These are phyloP conservation scores for Anoplius nigerrimus DNA, from an alignment of 2,888 invertebrate genomes.

Conservation along the genomic window DNA sequence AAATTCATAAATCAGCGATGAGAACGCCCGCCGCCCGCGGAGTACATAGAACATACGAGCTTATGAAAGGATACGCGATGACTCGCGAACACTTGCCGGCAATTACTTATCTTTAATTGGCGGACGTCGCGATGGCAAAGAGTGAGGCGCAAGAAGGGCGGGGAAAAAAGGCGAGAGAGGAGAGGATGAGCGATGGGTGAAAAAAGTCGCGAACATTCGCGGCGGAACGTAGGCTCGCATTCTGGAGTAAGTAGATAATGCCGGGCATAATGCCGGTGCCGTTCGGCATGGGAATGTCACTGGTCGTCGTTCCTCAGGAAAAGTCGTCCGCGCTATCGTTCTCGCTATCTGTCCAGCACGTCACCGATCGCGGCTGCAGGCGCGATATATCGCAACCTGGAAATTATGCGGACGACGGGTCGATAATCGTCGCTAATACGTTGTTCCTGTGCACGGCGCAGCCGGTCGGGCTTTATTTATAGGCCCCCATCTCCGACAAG, in stretches of 20 bases:
- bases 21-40: too few relatives aligned
- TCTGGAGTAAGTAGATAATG: slow-evolving; percentile 69
- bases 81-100: not conserved
- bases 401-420: slow-evolving; percentile 52
- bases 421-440: slow-evolving; percentile 59
- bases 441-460: slow-evolving; percentile 29
- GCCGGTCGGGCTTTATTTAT: slow-evolving; percentile 45
- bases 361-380: slow-evolving; percentile 21
- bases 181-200: slow-evolving; percentile 36
- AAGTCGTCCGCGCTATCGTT: too few relatives aligned
- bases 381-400: slow-evolving; percentile 50
- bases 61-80: not conserved
- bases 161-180: slow-evolving; percentile 27
- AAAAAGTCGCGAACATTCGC: slow-evolving; percentile 49
- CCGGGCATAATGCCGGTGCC: slow-evolving; percentile 44
- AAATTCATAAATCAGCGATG: too few relatives aligned
- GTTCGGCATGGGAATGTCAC: slow-evolving; percentile 38
- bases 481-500: slow-evolving; percentile 9
- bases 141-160: not conserved
- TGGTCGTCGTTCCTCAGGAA: too few relatives aligned
- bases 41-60: too few relatives aligned
- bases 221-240: slow-evolving; percentile 54
- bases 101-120: slow-evolving; percentile 38
- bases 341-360: too few relatives aligned
- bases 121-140: slow-evolving; percentile 2